phyloP scores from a whole-genome alignment of 2,888 invertebrate species.

The Phalera bucephala region DNA sequence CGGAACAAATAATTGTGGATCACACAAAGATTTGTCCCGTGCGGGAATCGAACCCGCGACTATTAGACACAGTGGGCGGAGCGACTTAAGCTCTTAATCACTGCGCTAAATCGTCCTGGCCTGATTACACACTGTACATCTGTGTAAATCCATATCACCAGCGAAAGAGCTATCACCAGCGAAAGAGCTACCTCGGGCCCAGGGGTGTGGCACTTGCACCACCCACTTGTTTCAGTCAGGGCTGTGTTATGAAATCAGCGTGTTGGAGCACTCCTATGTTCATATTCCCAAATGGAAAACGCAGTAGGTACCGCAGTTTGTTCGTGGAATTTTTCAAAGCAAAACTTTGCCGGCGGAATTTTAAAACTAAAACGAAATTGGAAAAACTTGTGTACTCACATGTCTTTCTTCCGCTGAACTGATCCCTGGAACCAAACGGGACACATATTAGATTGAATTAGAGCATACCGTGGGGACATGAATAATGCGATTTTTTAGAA shows the following conservation, averaged over 20 bases:
- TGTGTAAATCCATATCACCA: no score
- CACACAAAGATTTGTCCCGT: no score
- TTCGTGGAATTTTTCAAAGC: constrained; percentile 66
- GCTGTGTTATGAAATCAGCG: constrained; percentile 82
- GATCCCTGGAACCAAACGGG: constrained; percentile 68
- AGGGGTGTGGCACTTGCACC: constrained; percentile 72
- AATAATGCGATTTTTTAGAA: no score
- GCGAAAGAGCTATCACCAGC: no score
- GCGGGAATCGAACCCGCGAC: no score
- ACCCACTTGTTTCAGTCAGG: constrained; percentile 78
- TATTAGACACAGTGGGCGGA: no score
- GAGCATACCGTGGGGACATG: not conserved
- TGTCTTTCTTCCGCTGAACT: constrained; percentile 80
- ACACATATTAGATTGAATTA: constrained; percentile 17
- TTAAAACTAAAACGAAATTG: constrained; percentile 59
- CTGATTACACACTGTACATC: no score
- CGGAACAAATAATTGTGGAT: no score
- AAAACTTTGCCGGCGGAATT: constrained; percentile 59
- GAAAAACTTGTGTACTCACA: constrained; percentile 74
- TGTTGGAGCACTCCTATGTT: constrained; percentile 72
- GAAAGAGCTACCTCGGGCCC: no score
- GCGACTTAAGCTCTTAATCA: no score
- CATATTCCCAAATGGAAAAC: constrained; percentile 76
- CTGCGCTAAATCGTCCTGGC: no score
- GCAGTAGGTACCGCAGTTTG: constrained; percentile 36